These are phyloP conservation scores for Pyxicephalus adspersus DNA, from an alignment of 2,113 vertebrate genomes.

Conservation along the genomic window DNA sequence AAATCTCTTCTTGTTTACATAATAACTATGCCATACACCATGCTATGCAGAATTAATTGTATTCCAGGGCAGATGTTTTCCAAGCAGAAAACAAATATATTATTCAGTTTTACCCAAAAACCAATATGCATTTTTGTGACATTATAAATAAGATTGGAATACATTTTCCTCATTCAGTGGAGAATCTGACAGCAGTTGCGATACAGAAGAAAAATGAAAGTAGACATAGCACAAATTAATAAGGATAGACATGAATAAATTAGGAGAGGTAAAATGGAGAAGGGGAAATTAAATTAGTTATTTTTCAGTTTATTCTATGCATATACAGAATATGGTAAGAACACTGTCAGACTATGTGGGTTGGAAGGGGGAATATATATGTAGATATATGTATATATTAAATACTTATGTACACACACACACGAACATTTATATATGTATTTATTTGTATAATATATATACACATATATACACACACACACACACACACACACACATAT, in stretches of 20 bases:
- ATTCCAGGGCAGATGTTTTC: constrained; percentile 5
- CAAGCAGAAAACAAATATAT: constrained; percentile 23
- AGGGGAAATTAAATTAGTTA: not conserved
- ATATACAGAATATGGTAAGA: not conserved
- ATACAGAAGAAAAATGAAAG: constrained; percentile 1
- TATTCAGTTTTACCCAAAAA: constrained; percentile 31
- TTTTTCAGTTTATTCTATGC: not conserved
- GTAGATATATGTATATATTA: too few relatives aligned
- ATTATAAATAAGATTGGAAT: constrained; percentile 16
- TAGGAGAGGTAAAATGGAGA: not conserved
- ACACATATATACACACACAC: too few relatives aligned
- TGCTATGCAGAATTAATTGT: constrained; percentile 18
- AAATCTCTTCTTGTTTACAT: not conserved
- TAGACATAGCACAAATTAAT: not conserved
- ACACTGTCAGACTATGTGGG: not conserved
- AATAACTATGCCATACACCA: constrained; percentile 1
- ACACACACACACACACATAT: too few relatives aligned
- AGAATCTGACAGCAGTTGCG: not conserved
- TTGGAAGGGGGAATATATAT: too few relatives aligned
- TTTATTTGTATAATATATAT: too few relatives aligned
- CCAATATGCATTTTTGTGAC: constrained; percentile 19
- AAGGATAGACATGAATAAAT: constrained; percentile 2
- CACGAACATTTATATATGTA: too few relatives aligned
- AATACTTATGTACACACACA: too few relatives aligned
- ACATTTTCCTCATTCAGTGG: constrained; percentile 1